phyloP scores from a whole-genome alignment of 1,140 invertebrate species.

The Zophobas morio region DNA sequence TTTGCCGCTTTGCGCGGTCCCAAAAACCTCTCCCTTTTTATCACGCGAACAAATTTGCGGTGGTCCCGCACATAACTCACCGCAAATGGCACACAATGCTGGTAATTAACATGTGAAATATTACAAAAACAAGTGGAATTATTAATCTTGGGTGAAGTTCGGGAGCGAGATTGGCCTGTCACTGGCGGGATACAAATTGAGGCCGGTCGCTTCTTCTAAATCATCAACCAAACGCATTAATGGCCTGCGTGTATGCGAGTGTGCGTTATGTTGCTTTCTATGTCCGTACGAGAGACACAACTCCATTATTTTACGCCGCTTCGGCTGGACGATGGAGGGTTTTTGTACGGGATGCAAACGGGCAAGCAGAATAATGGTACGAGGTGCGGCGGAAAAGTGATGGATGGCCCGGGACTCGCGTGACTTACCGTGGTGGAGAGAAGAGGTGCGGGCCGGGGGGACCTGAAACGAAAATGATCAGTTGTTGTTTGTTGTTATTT shows the following conservation, averaged over 20 bases:
- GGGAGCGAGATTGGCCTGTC: conserved; percentile 60
- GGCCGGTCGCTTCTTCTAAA: conserved; percentile 51
- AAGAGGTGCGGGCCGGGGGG: too few species aligned
- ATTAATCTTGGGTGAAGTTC: conserved; percentile 59
- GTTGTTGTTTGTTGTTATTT: too few species aligned
- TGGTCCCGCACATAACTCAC: conserved; percentile 37
- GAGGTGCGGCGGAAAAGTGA: too few species aligned
- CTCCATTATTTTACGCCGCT: not conserved
- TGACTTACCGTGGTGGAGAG: too few species aligned
- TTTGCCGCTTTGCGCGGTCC: too few species aligned
- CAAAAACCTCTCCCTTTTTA: not conserved
- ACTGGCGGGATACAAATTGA: conserved; percentile 57
- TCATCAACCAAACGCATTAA: conserved; percentile 56
- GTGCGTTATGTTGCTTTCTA: not conserved
- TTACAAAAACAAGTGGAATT: conserved; percentile 61
- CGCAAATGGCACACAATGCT: conserved; percentile 53
- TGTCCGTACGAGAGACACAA: not conserved
- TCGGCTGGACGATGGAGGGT: too few species aligned
- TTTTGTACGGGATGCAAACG: too few species aligned
- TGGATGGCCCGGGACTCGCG: too few species aligned
- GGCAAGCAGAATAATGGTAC: too few species aligned
- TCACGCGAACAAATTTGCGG: conserved; percentile 7
- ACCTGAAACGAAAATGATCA: too few species aligned
- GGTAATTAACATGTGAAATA: conserved; percentile 59
- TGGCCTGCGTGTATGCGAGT: not conserved